phyloP scores from a whole-genome alignment of 2,797 vertebrate genomes.

The Myotis myotis region DNA sequence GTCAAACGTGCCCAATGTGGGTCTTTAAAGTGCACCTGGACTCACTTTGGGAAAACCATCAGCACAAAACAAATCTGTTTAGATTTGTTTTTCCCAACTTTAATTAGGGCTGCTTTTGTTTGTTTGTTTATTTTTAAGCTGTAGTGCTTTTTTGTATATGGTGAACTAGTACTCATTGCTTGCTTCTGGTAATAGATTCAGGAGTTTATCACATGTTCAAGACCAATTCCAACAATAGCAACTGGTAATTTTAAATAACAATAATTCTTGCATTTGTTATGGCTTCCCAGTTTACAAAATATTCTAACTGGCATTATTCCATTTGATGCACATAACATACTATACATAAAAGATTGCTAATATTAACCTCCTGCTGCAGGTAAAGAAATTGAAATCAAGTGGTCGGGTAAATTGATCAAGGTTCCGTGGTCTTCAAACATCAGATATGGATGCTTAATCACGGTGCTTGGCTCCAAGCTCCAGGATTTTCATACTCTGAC shows the following conservation, averaged over 20 bases:
- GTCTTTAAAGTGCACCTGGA: background rate
- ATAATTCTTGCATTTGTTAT: conserved; percentile 11
- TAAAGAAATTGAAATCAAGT: background rate
- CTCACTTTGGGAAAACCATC: background rate
- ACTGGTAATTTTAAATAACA: background rate
- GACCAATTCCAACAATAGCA: background rate
- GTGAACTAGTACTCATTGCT: background rate
- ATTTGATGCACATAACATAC: background rate
- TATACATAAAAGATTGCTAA: background rate
- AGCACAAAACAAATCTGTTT: conserved; percentile 7
- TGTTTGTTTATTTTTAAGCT: background rate
- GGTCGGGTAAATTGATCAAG: background rate
- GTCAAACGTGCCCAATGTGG: background rate
- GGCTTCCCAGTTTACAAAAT: background rate
- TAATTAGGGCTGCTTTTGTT: background rate
- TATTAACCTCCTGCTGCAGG: conserved; percentile 1
- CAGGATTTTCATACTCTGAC: background rate
- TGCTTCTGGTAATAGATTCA: background rate
- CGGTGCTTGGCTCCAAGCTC: background rate
- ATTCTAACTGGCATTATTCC: background rate
- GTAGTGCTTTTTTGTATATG: background rate
- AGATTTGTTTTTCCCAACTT: background rate
- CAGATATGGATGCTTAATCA: background rate
- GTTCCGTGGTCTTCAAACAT: background rate
- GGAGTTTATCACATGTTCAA: background rate